Evolutionary conservation across 2,888 invertebrate species (phyloP).

Genomic region (Anarsia innoxiella): DNA sequence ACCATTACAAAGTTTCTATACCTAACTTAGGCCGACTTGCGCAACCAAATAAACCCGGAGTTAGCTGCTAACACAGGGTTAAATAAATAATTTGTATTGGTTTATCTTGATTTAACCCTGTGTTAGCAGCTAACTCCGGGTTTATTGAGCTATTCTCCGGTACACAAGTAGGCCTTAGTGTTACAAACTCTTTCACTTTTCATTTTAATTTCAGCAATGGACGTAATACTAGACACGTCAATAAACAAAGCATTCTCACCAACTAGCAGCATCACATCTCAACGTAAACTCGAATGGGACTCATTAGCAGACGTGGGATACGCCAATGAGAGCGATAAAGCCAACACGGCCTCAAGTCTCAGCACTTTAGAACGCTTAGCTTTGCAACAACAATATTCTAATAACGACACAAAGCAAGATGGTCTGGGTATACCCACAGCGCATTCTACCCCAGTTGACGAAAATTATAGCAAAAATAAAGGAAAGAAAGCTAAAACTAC

Average conservation of each 20-base stretch:
- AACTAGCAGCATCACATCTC: conserved; percentile 83
- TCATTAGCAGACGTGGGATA: conserved; percentile 92
- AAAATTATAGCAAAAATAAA: conserved; percentile 40
- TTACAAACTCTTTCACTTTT: too few species aligned
- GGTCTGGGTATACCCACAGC: conserved; percentile 63
- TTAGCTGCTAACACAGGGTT: too few species aligned
- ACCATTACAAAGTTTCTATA: too few species aligned
- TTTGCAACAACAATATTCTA: conserved; percentile 64
- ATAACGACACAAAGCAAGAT: conserved; percentile 48
- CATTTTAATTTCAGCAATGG: conserved; percentile 51
- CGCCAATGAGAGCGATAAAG: conserved; percentile 73
- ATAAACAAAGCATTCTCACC: conserved; percentile 76
- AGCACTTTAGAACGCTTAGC: conserved; percentile 79
- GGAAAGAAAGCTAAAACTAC: conserved; percentile 49
- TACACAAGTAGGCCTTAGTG: too few species aligned
- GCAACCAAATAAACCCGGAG: too few species aligned
- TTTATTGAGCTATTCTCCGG: too few species aligned
- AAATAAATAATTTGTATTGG: too few species aligned
- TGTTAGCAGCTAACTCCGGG: too few species aligned
- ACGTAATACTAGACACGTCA: conserved; percentile 52
- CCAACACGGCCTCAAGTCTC: conserved; percentile 61
- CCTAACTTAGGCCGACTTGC: too few species aligned
- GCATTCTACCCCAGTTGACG: conserved; percentile 70
- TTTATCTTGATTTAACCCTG: too few species aligned
- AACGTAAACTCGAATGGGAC: conserved; percentile 89